Evolutionary conservation across 2,113 vertebrate species (phyloP), one percentile per base, ranked within the genome.

Genomic region (Typhlomys cinereus): DNA sequence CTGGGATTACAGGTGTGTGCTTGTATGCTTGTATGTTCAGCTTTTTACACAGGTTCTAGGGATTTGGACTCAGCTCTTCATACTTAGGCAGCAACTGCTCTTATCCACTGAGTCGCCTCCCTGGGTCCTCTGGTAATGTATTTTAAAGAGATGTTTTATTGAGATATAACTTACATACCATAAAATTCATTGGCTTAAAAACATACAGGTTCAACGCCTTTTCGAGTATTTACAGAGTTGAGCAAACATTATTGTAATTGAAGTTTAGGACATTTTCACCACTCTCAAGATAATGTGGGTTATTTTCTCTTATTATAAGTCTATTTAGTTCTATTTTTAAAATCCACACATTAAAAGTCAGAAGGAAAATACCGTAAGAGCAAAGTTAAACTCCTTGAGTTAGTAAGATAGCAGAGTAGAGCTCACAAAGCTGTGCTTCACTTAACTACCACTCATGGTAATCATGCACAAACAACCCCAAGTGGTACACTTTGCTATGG

Each of bases 301-400:
- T 41, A n/a, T 90, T 80, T 95, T 83, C 57, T 85, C 85, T 83
- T 84, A 41, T 61, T 79, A 18, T 91, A 64, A 86, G 85, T 93
- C 57, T 92, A 39, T 70, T 50, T 39, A 27, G 59, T 44, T 94
- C 73, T 84, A 6, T 23, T 66, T 74, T 73, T 81, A 21, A 39
- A 84, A 92, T 85, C 36, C 71, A 21, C n/a, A 80, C 41, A 74
- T 85, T 82, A 85, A 64, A 78, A 88, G 31, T 41, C 75, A 91
- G 62, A n/a, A 48, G 25, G 78, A 75, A 89, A 78, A 90, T 41
- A 50, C n/a, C 48, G 44, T 52, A 62, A 61, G 54, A 48, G 48
- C 12, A 39, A 41, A 80, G n/a, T 61, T 54, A 78, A 59, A 93
- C 25, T 67, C 31, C 18, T 82, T n/a, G 41, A 79, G 74, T 80